A percentile compares a stretch with the other conserved stretches of the same genome.
Conservation (phyloP, 1,140 invertebrate species). For the Caenorhabditis elegans region WBcel235 BX284602.5:6084501-6085000, state of each 20-base stretch:
- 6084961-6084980: slow-evolving; percentile 31
- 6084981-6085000: slow-evolving; percentile 45
- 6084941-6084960: slow-evolving; percentile 10
- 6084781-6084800: slow-evolving; percentile 71
- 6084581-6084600: slow-evolving; percentile 84
- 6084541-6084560: slow-evolving; percentile 86
- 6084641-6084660: background rate
- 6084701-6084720: slow-evolving; percentile 85
- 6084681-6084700: slow-evolving; percentile 86
- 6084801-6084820: slow-evolving; percentile 52
- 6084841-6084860: slow-evolving; percentile 67
- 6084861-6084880: slow-evolving; percentile 45
- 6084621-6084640: background rate
- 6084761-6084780: slow-evolving; percentile 72
- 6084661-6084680: slow-evolving; percentile 85
- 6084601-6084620: slow-evolving; percentile 88
- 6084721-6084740: slow-evolving; percentile 87
- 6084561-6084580: slow-evolving; percentile 92
- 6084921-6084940: slow-evolving; percentile 2
- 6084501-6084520: slow-evolving; percentile 63
- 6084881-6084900: slow-evolving; percentile 39
- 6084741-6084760: slow-evolving; percentile 73
- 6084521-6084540: slow-evolving; percentile 83
- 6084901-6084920: slow-evolving; percentile 62
- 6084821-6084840: slow-evolving; percentile 69